These are phyloP conservation scores for Delia radicum DNA, from an alignment of 1,140 invertebrate genomes.

Conservation along the genomic window DNA sequence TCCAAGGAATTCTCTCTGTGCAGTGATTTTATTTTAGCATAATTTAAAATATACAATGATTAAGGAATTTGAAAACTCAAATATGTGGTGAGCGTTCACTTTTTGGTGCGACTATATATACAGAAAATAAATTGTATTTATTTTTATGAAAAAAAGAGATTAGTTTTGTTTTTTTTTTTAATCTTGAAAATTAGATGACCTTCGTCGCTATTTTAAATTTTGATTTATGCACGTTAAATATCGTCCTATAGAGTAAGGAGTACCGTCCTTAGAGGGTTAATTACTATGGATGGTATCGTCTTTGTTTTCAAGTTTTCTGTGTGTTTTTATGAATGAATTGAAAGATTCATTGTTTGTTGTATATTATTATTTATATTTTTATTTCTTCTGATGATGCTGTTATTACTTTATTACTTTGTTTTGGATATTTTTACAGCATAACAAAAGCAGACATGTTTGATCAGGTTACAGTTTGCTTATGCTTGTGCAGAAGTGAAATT, in stretches of 20 bases:
- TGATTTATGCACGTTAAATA: too few relatives aligned
- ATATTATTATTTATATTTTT: not conserved
- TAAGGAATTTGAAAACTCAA: too few relatives aligned
- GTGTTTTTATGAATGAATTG: conserved; percentile 10
- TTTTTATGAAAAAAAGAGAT: not conserved
- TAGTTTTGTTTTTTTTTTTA: not conserved
- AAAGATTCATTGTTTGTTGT: conserved; percentile 3
- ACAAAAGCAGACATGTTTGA: not conserved
- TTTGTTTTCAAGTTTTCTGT: not conserved
- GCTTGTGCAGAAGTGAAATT: not conserved
- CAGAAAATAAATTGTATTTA: too few relatives aligned
- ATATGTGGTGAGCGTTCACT: too few relatives aligned
- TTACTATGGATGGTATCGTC: not conserved
- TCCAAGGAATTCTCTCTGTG: too few relatives aligned
- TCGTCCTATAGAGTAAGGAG: too few relatives aligned
- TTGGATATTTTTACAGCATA: not conserved
- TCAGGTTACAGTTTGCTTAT: not conserved
- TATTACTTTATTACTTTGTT: not conserved
- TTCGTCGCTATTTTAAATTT: not conserved
- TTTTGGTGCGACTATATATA: too few relatives aligned
- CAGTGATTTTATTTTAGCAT: too few relatives aligned
- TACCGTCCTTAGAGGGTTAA: too few relatives aligned
- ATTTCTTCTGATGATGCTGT: not conserved
- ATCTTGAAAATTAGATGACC: not conserved
- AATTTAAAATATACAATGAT: too few relatives aligned